A percentile compares a stretch with the other conserved stretches of the same genome.
These are phyloP conservation scores for Zoanthus gigantus DNA, from an alignment of 92 coral and sea anemone species.

Conservation along the genomic window DNA sequence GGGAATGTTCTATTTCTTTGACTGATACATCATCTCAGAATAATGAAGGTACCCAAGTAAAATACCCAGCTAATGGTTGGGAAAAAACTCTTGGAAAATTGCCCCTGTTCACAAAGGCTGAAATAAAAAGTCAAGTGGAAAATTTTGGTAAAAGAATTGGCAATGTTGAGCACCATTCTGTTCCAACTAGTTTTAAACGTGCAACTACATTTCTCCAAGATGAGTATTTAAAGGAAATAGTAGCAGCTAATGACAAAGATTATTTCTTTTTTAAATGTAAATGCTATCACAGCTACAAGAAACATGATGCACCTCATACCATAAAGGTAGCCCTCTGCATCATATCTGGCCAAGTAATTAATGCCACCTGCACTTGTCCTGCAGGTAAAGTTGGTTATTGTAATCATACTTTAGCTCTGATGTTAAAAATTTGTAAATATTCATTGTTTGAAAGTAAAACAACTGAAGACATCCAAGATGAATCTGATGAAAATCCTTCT, in stretches of 20 bases:
- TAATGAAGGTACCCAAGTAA: neutral
- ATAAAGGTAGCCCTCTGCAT: slow-evolving; percentile 53
- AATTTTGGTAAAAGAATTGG: slow-evolving; percentile 28
- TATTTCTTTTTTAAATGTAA: slow-evolving; percentile 48
- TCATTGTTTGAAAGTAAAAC: slow-evolving; percentile 53
- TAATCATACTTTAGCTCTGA: slow-evolving; percentile 54
- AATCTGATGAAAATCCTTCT: slow-evolving; percentile 46
- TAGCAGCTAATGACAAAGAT: slow-evolving; percentile 38
- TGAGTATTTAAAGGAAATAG: slow-evolving; percentile 38
- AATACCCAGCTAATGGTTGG: slow-evolving; percentile 3
- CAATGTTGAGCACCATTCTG: slow-evolving; percentile 37
- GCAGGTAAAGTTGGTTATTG: slow-evolving; percentile 1
- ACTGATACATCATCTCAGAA: slow-evolving; percentile 8
- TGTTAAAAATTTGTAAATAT: slow-evolving; percentile 57
- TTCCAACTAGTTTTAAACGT: slow-evolving; percentile 45
- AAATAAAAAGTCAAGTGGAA: slow-evolving; percentile 9
- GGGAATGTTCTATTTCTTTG: slow-evolving; percentile 13
- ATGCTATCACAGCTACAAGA: slow-evolving; percentile 48
- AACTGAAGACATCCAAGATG: slow-evolving; percentile 49
- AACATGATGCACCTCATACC: slow-evolving; percentile 1
- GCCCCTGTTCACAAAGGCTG: slow-evolving; percentile 5
- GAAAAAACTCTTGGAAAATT: slow-evolving; percentile 1
- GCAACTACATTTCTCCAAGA: slow-evolving; percentile 28
- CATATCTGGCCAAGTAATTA: slow-evolving; percentile 43
- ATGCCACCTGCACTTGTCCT: slow-evolving; percentile 35